Evolutionary conservation across 2,797 vertebrate species (phyloP).

Genomic region (Gymnocypris eckloni): DNA sequence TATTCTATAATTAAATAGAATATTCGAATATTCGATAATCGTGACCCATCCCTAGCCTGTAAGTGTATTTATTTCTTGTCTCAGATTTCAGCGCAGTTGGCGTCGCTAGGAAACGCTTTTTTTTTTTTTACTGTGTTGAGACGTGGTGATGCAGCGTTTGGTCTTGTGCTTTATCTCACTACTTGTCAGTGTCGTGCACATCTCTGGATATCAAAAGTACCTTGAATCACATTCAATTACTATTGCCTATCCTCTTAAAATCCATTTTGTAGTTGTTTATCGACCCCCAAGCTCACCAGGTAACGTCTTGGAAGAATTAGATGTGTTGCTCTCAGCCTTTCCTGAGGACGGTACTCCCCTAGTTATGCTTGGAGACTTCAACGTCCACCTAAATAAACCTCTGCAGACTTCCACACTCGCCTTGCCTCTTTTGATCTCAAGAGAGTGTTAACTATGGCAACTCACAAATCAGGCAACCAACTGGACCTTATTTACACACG

Average conservation of each 20-base stretch:
- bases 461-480: too few relatives aligned
- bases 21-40: too few relatives aligned
- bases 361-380: neutral
- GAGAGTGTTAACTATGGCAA: too few relatives aligned
- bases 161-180: neutral
- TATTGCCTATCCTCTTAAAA: neutral
- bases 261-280: neutral
- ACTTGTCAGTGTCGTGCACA: too few relatives aligned
- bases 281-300: neutral
- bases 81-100: neutral
- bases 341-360: too few relatives aligned
- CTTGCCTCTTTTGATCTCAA: too few relatives aligned
- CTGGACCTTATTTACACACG: too few relatives aligned
- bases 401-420: neutral
- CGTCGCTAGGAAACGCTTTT: neutral
- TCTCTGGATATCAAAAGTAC: neutral
- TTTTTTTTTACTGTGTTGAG: neutral
- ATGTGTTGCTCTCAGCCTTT: too few relatives aligned
- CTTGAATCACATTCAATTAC: neutral
- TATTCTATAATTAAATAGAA: too few relatives aligned
- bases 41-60: too few relatives aligned
- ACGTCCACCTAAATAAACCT: neutral
- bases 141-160: neutral
- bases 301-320: neutral
- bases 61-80: neutral